Conservation (phyloP, 2,888 invertebrate species). For the Parascotia fuliginaria region DNA sequence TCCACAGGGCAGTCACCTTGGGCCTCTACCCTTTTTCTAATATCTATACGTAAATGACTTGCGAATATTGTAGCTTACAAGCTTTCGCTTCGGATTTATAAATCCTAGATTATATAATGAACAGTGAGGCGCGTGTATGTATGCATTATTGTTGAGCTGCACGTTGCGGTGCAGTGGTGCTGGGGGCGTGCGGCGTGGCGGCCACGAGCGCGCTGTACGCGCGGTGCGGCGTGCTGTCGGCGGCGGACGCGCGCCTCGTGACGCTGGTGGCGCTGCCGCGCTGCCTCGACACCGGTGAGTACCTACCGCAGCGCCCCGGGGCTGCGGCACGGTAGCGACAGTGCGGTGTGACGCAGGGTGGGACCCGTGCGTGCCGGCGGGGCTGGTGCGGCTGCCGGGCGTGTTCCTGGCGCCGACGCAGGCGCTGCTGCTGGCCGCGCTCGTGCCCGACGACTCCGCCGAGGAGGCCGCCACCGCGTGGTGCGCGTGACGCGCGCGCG, state of each 20-base stretch:
- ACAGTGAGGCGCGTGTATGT: too few species aligned
- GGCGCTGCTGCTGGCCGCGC: constrained; percentile 58
- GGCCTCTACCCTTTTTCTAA: too few species aligned
- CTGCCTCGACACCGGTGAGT: constrained; percentile 31
- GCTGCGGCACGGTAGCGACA: too few species aligned
- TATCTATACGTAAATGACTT: too few species aligned
- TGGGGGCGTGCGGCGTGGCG: constrained; percentile 50
- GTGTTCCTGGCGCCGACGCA: constrained; percentile 58
- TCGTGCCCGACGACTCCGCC: constrained; percentile 16
- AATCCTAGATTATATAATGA: too few species aligned
- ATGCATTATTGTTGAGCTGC: background rate
- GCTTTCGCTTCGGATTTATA: too few species aligned
- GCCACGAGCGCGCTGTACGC: constrained; percentile 54
- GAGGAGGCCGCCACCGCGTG: background rate
- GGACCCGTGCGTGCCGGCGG: constrained; percentile 37
- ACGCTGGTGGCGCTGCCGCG: constrained; percentile 57
- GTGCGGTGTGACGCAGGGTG: constrained; percentile 24
- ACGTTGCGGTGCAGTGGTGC: constrained; percentile 31
- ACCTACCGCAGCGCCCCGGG: background rate
- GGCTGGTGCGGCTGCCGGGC: constrained; percentile 55
- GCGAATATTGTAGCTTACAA: too few species aligned
- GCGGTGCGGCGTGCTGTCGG: constrained; percentile 52
- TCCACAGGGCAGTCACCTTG: too few species aligned
- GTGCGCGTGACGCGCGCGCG: too few species aligned
- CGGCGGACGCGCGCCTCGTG: constrained; percentile 50